These are phyloP conservation scores for Nomada ferruginata DNA, from an alignment of 2,888 invertebrate species.

Conservation along the genomic window DNA sequence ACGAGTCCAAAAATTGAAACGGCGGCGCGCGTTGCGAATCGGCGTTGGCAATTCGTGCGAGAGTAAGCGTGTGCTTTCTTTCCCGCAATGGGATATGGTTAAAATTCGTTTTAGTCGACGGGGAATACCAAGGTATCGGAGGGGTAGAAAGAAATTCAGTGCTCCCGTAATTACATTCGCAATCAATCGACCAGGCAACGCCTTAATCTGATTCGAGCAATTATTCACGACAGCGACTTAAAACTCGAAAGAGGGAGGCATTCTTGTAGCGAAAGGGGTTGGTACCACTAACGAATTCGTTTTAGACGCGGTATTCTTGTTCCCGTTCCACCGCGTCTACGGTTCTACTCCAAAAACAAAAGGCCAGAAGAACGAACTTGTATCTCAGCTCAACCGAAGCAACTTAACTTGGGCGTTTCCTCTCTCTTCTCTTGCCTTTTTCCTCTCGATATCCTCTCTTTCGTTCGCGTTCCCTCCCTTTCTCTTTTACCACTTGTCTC, in stretches of 20 bases:
- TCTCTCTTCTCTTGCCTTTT: constrained; percentile 12
- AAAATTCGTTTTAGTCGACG: constrained; percentile 10
- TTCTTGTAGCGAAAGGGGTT: constrained; percentile 59
- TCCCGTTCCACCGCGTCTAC: constrained; percentile 30
- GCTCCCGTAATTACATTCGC: constrained; percentile 54
- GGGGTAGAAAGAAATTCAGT: background rate
- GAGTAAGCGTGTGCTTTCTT: background rate
- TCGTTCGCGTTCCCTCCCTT: constrained; percentile 32
- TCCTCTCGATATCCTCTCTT: constrained; percentile 46
- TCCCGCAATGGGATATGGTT: background rate
- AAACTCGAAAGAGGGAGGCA: constrained; percentile 48
- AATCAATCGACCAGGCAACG: constrained; percentile 61
- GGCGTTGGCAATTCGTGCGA: background rate
- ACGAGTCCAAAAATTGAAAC: background rate
- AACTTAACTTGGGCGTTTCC: constrained; percentile 72
- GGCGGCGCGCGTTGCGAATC: background rate
- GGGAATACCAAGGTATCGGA: background rate
- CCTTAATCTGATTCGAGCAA: constrained; percentile 68
- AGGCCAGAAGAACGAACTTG: constrained; percentile 68
- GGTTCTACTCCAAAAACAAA: constrained; percentile 68
- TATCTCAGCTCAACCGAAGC: constrained; percentile 64
- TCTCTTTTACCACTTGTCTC: constrained; percentile 19
- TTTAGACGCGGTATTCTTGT: constrained; percentile 57
- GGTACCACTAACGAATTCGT: constrained; percentile 71
- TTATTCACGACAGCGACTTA: constrained; percentile 67